A percentile compares a stretch with the other conserved stretches of the same genome.
Conservation (phyloP, 2,888 invertebrate species). For the Acanthosepion esculentum region DNA sequence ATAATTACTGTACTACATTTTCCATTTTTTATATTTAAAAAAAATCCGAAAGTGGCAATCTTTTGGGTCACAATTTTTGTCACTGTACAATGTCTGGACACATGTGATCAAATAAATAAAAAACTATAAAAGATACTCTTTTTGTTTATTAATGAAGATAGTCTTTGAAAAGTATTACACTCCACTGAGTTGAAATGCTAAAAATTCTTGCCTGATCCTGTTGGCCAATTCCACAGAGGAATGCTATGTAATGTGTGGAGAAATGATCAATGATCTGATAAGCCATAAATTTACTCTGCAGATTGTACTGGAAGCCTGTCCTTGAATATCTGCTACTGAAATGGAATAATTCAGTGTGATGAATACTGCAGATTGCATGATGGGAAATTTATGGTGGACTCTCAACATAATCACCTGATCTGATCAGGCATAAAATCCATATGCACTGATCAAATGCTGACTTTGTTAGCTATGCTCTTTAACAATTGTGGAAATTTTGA, state of each 20-base stretch:
- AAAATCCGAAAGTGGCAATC: neutral
- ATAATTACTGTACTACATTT: too few relatives aligned
- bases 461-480: neutral
- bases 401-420: neutral
- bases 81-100: neutral
- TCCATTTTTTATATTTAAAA: too few relatives aligned
- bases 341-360: neutral
- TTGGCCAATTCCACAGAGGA: neutral
- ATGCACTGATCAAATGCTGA: neutral
- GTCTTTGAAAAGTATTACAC: neutral
- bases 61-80: neutral
- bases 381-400: neutral
- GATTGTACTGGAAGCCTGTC: slow-evolving; percentile 9
- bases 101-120: neutral
- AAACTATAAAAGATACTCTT: neutral
- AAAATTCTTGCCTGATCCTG: neutral
- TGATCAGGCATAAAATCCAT: neutral
- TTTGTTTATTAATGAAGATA: neutral
- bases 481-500: neutral
- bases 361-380: neutral
- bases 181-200: neutral
- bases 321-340: neutral
- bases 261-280: neutral
- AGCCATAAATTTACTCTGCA: neutral
- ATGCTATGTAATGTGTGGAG: neutral